Base-by-base conservation (phyloP, 2,797 vertebrate genomes). In the Lepilemur ruficaudatus region DNA sequence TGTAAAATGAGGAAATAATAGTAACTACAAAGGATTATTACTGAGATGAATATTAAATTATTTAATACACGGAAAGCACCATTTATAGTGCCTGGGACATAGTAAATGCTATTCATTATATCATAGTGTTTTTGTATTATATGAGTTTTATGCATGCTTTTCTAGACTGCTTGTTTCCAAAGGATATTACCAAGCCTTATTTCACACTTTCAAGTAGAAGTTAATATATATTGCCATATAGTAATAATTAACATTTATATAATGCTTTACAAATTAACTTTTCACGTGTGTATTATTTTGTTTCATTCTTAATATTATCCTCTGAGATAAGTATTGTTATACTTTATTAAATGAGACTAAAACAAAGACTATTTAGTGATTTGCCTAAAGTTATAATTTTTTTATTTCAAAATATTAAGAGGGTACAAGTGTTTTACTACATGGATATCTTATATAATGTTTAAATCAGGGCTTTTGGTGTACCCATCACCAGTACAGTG, bases 321-420 rank as follows among this genome's bases (percentile, higher is more conserved):
- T 55, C 17, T 92, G 61, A 67, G 48, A 43, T 70, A 13, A 82
- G 25, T 59, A 80, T 23, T 80, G 14, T 50, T n/a, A 88, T 57
- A 67, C 13, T 88, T 91, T 83, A 72, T 48, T 91, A 87, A 91
- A 57, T 88, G 89, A 82, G 30, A 83, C n/a, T 46, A 57, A 80
- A 83, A 52, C 55, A 65, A 80, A 70, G 43, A 92, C 65, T 38
- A 65, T 48, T 88, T 79, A 79, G 78, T 65, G 52, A 83, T 83
- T 92, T 89, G 59, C 46, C 46, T 78, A 57, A 94, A 43, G 46
- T 57, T 83, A 91, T 59, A 90, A 50, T 28, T 76, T 3, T 65
- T 65, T 65, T 18, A 65, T 65, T 35, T 65, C 63, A 65, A n/a
- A 65, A 65, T 65, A 65, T 35, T 65, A 65, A n/a, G 63, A 14